Base-by-base conservation (phyloP, 2,113 vertebrate species). In the Mesembrinibis cayennensis region DNA sequence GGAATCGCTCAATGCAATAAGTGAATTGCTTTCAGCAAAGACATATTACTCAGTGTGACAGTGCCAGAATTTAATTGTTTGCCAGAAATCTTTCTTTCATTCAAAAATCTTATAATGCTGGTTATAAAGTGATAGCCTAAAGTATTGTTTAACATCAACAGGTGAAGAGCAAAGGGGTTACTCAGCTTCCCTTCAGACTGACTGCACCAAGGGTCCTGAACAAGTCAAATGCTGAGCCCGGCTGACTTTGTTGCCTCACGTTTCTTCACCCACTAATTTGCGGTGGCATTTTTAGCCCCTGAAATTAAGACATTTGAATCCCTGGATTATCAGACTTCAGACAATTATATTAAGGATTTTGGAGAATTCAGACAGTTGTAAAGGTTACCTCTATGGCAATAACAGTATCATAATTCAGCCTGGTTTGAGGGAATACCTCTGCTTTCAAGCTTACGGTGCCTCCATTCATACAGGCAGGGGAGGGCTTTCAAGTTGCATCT, bases 171-270 rank as follows among this genome's bases (percentile, higher is more conserved):
- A 61, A 56, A 58, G 30, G 7, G 25, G 18, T 40, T n/a, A 21
- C 36, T 16, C 55, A 23, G 7, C 8, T n/a, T 67, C 36, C 34
- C n/a, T 26, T 23, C 66, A 62, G 59, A 56, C 12, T 34, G 23
- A 21, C 36, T 42, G 58, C 10, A 13, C 49, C 59, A 52, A 38
- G 40, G 16, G n/a, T 30, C 25, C 42, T 3, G 6, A 62, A 45
- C n/a, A 9, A 36, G 30, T 3, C 16, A n/a, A 65, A 18, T 2
- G 3, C 30, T 19, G 17, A 58, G n/a, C 15, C 30, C 1, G 2
- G 14, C 3, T 12, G 45, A n/a, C n/a, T 79, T 27, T 16, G 30
- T 13, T 45, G n/a, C 38, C 32, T 82, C 59, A 58, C 1, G 0
- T 16, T 83, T 69, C 62, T 80, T 45, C 6, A 4, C 16, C 14